Base-by-base conservation (phyloP, 2,797 vertebrate genomes). In the Tiaroga cobitis region DNA sequence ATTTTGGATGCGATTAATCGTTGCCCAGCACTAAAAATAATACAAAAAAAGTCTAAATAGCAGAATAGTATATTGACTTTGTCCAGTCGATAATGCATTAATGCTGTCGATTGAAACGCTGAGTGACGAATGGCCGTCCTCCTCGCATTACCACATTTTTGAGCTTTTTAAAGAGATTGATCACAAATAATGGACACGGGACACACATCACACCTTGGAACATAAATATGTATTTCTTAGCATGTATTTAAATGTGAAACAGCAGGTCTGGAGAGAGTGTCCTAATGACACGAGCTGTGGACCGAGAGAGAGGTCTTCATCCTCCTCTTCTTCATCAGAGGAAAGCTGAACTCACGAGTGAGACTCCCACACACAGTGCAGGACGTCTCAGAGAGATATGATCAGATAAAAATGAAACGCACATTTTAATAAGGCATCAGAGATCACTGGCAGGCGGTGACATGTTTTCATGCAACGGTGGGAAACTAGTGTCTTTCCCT, bases 361-460 rank as follows among this genome's bases (percentile, higher is more conserved):
- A 92, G 92, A 92, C 90, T 89, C 91, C 91, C 91, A 90, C 92
- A 94, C 92, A 92, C 91, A 85, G 92, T 94, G 94, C 78, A 79
- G 72, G 56, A 90, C 90, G 91, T 91, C 91, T 95, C 93, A 87
- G 92, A 94, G 85, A 84, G 87, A 89, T 87, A 34, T 65, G 69
- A 88, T 19, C 9, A 86, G 80, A 63, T 65, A 18, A 24, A 56
- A 89, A 84, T 26, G 80, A 68, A 89, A 84, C 24, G 76, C 43
- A 75, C 87, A 80, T 84, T 91, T 92, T 91, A 86, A 91, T 96
- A 97, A 97, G 97, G 96, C 96, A 96, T 96, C 95, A 95, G 95
- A 95, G 96, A 96, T 97, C 95, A 97, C 94, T 96, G 95, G 95
- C 96, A 97, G 96, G 95, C 96, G 94, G 95, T 94, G 92, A 94